These are phyloP conservation scores for Nasonovia ribisnigri DNA, from an alignment of 2,888 invertebrate species.

Conservation along the genomic window DNA sequence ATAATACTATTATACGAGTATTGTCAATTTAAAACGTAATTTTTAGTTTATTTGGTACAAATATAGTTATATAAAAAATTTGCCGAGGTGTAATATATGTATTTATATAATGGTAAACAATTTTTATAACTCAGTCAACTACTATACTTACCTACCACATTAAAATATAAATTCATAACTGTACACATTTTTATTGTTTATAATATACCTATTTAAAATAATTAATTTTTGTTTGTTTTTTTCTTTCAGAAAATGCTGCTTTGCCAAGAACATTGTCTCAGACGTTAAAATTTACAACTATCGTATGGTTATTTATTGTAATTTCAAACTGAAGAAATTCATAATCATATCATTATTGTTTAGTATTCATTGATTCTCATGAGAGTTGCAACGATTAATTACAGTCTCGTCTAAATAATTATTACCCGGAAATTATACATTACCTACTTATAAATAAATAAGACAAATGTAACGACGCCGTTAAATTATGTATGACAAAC, in stretches of 20 bases:
- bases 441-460: neutral
- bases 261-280: slow-evolving; percentile 15
- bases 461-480: neutral
- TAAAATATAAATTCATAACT: neutral
- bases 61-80: neutral
- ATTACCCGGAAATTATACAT: neutral
- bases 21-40: neutral
- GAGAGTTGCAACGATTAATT: neutral
- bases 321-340: slow-evolving; percentile 16
- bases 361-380: slow-evolving; percentile 5
- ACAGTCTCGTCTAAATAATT: neutral
- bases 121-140: neutral
- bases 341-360: slow-evolving; percentile 7
- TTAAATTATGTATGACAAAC: neutral
- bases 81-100: neutral
- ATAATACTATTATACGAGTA: neutral
- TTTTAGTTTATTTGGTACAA: neutral
- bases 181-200: neutral
- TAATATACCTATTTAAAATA: neutral
- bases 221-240: neutral
- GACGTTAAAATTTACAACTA: neutral
- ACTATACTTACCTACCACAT: neutral
- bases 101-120: neutral
- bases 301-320: slow-evolving; percentile 8
- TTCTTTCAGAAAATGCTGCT: slow-evolving; percentile 26